Evolutionary conservation across 2,113 vertebrate species (phyloP), one percentile per base, ranked within the genome.

Genomic region (Galbula dea): DNA sequence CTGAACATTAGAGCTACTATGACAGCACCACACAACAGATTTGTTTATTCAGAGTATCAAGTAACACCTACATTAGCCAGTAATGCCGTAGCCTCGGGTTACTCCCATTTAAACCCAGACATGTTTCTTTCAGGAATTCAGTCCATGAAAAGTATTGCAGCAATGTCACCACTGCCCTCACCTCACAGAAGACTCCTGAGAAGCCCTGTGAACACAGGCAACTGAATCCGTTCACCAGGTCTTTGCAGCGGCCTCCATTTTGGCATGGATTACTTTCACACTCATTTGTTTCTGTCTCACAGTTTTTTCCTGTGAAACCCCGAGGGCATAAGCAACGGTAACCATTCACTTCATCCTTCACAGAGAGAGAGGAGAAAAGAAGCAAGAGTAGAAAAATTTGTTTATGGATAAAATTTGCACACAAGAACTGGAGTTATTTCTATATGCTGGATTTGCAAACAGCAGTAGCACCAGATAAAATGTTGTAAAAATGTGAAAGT

Each of bases 231-330:
- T 97, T 97, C 67, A 97, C 81, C 76, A 98, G 94, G 63, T 98
- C 94, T 37, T 98, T 98, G 46, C 99, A 99, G 32, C 89, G 94
- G 14, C 98, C 99, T 3, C 97, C 96, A 3, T 98, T 98, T n/a
- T 68, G 98, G 84, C 99, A 99, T 5, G 98, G 98, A 22, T 96
- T 89, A 95, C 98, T 98, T 54, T 97, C 94, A 74, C 99, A 99
- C 58, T 97, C 97, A 22, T 98, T 97, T 62, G 93, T 96, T 96
- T 97, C 97, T 23, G 91, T 63, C 96, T 99, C 99, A 4, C 99
- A 99, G 96, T 99, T 98, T 52, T 97, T 98, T 39, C 99, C 99
- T 67, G 97, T 94, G 24, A 98, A 99, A 10, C 98, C 99, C 2
- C 93, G 92, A 9, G 97, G 98, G 94, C 99, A 99, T 16, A 97